Evolutionary conservation across 2,797 vertebrate species (phyloP).

Genomic region (Odontamblyopus rebecca): DNA sequence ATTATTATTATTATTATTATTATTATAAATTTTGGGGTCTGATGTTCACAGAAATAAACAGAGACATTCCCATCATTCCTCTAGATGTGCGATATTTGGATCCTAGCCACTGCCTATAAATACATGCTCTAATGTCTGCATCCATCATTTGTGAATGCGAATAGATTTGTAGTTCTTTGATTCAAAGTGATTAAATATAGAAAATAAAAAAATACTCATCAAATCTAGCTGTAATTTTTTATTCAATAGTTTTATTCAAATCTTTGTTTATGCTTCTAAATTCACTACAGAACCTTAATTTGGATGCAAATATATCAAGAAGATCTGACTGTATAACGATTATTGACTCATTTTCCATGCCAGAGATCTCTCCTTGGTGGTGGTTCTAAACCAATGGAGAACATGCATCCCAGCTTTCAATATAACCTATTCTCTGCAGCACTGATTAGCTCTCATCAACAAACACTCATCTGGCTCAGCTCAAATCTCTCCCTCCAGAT

Average conservation of each 20-base stretch:
- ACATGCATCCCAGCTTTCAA: constrained; percentile 47
- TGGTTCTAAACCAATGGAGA: constrained; percentile 48
- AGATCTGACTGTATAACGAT: constrained; percentile 32
- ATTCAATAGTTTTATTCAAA: constrained; percentile 5
- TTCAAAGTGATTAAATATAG: too few relatives aligned
- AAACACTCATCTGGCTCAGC: constrained; percentile 60
- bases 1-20: constrained; percentile 16
- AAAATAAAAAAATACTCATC: background rate
- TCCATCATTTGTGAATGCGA: too few relatives aligned
- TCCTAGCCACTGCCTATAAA: too few relatives aligned
- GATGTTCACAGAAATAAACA: background rate
- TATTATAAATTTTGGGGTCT: background rate
- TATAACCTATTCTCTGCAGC: constrained; percentile 50
- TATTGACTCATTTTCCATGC: constrained; percentile 36
- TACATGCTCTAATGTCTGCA: too few relatives aligned
- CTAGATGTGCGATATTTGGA: background rate
- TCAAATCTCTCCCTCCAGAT: constrained; percentile 73
- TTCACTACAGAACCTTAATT: constrained; percentile 16
- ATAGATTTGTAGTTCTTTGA: too few relatives aligned
- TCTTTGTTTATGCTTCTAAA: constrained; percentile 21
- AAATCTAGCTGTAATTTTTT: background rate
- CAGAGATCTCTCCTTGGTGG: constrained; percentile 32
- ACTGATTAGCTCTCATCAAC: constrained; percentile 65
- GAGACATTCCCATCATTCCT: background rate
- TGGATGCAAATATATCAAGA: constrained; percentile 24